Evolutionary conservation across 2,888 invertebrate species (phyloP), one percentile per base, ranked within the genome.

Genomic region (Chrysolina americana): DNA sequence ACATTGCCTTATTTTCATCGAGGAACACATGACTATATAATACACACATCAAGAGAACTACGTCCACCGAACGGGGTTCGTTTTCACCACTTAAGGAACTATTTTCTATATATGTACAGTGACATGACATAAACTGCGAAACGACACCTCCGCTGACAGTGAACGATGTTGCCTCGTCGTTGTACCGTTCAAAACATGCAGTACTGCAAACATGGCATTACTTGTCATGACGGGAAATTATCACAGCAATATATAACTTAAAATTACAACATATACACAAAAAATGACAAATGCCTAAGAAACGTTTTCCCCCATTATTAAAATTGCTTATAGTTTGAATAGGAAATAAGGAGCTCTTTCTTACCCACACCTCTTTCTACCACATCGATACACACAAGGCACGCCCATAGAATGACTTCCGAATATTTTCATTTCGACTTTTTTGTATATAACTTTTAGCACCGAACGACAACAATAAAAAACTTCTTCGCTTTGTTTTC

Each of bases 151-250:
- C 59, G 59, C 11, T 13, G 17, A 5, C n/a, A 15, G 59, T 36
- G 23, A 11, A 36, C 59, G 59, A 59, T 17, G 48, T 48, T 48
- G 0, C 48, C 48, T 56, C 56, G 56, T 56, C 23, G 56, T 56
- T 23, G 59, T n/a, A 36, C 28, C 59, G 36, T 36, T 59, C 21
- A 36, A 53, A 50, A 28, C 68, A n/a, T 66, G 66, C 66, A 66
- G 65, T 28, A 50, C 48, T 19, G 53, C 53, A 15, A 82, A 83
- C n/a, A n/a, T 83, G 83, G 84, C 83, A 81, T 81, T 81, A 79
- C 84, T 85, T 86, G 85, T 85, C 85, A 86, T 85, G 85, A 85
- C 82, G 81, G 83, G 83, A 71, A 80, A 79, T 83, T 86, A 86
- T 86, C 86, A 86, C 86, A 86, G 85, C 81, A 85, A 84, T 78